A percentile compares a stretch with the other conserved stretches of the same genome.
Evolutionary conservation across 2,113 vertebrate species (phyloP).

Genomic region (Podarcis raffonei): DNA sequence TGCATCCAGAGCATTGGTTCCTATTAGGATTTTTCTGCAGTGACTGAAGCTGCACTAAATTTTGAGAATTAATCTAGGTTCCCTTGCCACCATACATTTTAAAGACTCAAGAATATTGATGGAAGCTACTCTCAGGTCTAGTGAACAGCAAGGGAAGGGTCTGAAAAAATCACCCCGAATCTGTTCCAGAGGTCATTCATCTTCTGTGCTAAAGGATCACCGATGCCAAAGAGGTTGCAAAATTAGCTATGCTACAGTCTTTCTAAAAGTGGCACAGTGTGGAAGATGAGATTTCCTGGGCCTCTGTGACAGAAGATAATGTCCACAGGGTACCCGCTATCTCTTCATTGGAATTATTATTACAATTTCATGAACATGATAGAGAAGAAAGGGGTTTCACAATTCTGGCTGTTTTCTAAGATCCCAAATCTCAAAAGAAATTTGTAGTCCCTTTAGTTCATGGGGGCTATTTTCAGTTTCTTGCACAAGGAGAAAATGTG

Average conservation of each 20-base stretch:
- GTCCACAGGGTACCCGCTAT: background rate
- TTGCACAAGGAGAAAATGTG: too few relatives aligned
- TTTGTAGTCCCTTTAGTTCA: background rate
- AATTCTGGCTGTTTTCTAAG: conserved; percentile 16
- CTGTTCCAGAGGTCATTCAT: conserved; percentile 48
- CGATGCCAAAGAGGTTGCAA: conserved; percentile 23
- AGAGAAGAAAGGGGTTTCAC: background rate
- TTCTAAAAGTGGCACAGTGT: background rate
- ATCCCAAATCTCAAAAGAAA: conserved; percentile 11
- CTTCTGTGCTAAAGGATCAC: conserved; percentile 45
- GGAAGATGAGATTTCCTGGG: conserved; percentile 17
- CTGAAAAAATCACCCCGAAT: conserved; percentile 22
- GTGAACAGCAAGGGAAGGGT: background rate
- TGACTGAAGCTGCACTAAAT: conserved; percentile 9
- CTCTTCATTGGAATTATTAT: conserved; percentile 11
- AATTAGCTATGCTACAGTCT: conserved; percentile 33
- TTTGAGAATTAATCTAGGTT: conserved; percentile 8
- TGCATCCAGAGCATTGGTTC: conserved; percentile 14
- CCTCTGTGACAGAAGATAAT: background rate
- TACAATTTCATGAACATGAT: conserved; percentile 7
- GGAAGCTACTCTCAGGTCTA: background rate
- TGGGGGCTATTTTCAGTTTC: background rate
- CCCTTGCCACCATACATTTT: background rate
- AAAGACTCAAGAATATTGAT: background rate
- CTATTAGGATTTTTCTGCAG: background rate